A percentile compares a stretch with the other conserved stretches of the same genome.
Conservation (phyloP, 2,888 invertebrate species). For the Spodoptera exigua region DNA sequence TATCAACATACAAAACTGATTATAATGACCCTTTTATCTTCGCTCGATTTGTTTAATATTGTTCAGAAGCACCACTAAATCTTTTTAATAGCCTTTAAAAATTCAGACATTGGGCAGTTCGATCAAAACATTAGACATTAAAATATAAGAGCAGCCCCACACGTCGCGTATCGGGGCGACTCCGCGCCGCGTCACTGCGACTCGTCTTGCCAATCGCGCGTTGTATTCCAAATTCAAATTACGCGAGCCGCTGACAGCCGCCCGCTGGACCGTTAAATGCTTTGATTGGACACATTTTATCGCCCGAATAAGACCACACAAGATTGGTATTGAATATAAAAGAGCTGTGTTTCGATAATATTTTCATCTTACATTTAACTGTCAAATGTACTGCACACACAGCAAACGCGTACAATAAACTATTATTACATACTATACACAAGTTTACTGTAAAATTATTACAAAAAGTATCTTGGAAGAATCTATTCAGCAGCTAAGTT, state of each 20-base stretch:
- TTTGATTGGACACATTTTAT: slow-evolving; percentile 68
- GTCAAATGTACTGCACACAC: neutral
- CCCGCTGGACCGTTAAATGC: slow-evolving; percentile 58
- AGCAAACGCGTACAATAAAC: too few relatives aligned
- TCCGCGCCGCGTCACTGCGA: slow-evolving; percentile 49
- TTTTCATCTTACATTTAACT: slow-evolving; percentile 6
- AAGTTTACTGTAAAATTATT: too few relatives aligned
- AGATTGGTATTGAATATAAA: slow-evolving; percentile 39
- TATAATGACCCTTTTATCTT: slow-evolving; percentile 57
- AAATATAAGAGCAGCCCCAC: slow-evolving; percentile 62
- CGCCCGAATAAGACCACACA: slow-evolving; percentile 60
- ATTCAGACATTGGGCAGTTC: slow-evolving; percentile 53
- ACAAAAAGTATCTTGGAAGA: too few relatives aligned
- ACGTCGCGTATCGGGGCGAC: slow-evolving; percentile 63
- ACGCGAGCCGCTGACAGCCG: slow-evolving; percentile 58
- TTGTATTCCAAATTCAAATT: slow-evolving; percentile 64
- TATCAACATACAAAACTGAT: slow-evolving; percentile 43
- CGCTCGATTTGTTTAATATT: slow-evolving; percentile 57
- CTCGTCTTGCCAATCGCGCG: slow-evolving; percentile 66
- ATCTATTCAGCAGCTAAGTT: too few relatives aligned
- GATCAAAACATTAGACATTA: slow-evolving; percentile 44
- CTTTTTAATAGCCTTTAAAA: slow-evolving; percentile 58
- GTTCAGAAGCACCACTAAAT: slow-evolving; percentile 55
- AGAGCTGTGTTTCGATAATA: slow-evolving; percentile 10
- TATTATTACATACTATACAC: too few relatives aligned